Percentiles rank a stretch among this genome's conserved stretches.
Conservation (phyloP, 2,888 invertebrate genomes). For the Cantharis lateralis region DNA sequence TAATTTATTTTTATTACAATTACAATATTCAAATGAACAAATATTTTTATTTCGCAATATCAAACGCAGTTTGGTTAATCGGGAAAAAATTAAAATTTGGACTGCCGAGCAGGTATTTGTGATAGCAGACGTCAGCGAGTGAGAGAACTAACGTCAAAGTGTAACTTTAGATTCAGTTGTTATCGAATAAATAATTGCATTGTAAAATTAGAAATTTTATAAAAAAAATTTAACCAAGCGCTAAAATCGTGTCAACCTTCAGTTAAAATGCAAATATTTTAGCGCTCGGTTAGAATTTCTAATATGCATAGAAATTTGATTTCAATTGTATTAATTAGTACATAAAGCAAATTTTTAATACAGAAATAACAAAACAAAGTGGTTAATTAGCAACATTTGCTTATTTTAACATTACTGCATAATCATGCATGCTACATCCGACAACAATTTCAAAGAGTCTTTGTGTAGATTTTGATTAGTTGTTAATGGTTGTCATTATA, state of each 20-base stretch:
- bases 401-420: slow-evolving; percentile 4
- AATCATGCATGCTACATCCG: slow-evolving; percentile 16
- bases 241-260: too few species aligned
- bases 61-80: background rate
- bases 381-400: slow-evolving; percentile 9
- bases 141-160: slow-evolving; percentile 5
- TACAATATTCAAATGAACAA: background rate
- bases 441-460: slow-evolving; percentile 18
- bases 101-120: background rate
- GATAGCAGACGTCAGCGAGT: slow-evolving; percentile 10
- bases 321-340: background rate
- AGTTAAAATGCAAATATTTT: too few species aligned
- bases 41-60: background rate
- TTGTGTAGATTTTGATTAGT: slow-evolving; percentile 29
- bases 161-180: slow-evolving; percentile 14
- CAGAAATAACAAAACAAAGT: slow-evolving; percentile 1
- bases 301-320: background rate
- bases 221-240: too few species aligned
- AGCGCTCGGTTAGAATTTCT: too few species aligned
- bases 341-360: background rate
- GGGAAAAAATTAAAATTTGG: background rate
- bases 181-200: background rate
- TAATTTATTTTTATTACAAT: background rate
- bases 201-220: too few species aligned
- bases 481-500: slow-evolving; percentile 41